Percentiles rank a stretch among this genome's conserved stretches.
Conservation (phyloP, 2,113 vertebrate species). For the Mus musculus region DNA sequence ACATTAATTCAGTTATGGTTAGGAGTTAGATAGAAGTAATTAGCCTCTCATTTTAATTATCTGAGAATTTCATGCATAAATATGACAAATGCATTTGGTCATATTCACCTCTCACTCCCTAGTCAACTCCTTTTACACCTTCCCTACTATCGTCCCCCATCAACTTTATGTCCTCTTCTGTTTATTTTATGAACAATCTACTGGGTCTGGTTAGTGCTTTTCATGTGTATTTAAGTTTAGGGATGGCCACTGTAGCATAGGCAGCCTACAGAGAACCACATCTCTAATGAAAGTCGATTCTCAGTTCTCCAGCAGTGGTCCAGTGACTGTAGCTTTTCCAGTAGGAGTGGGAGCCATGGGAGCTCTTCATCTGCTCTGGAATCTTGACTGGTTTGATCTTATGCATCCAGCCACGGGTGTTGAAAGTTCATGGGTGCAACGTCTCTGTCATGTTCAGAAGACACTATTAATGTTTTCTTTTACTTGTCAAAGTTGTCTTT, state of each 20-base stretch:
- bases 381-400: neutral
- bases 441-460: neutral
- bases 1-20: neutral
- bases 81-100: neutral
- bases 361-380: neutral
- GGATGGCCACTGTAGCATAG: neutral
- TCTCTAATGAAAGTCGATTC: no score
- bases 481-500: neutral
- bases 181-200: neutral
- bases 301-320: neutral
- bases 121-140: fast-evolving
- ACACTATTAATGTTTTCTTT: neutral
- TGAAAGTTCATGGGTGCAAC: neutral
- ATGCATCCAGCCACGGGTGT: no score
- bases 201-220: neutral
- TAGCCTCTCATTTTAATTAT: neutral
- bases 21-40: neutral
- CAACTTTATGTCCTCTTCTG: neutral
- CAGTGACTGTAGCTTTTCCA: neutral
- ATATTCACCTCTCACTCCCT: neutral
- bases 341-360: neutral
- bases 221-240: neutral
- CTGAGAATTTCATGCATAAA: neutral
- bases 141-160: neutral
- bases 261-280: neutral